Evolutionary conservation across 2,797 vertebrate species (phyloP).

Genomic region (Allenopithecus nigroviridis): DNA sequence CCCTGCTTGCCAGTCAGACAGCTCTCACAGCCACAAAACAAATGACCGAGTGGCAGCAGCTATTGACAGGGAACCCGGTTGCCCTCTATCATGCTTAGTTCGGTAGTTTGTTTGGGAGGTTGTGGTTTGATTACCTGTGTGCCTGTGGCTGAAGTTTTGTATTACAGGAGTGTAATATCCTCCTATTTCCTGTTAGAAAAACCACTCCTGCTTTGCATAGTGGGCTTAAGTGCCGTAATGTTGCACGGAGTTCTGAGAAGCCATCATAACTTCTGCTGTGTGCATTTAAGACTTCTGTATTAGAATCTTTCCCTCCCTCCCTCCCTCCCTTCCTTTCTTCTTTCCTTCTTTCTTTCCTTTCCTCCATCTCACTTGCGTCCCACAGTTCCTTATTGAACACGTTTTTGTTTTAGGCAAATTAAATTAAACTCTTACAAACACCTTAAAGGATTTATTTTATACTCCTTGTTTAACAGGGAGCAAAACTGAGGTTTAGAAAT

Average conservation of each 20-base stretch:
- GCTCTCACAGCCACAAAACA: background rate
- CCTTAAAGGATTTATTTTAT: background rate
- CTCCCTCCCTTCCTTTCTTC: rapidly evolving
- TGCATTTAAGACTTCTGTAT: background rate
- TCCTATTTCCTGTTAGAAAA: background rate
- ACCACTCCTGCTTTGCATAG: background rate
- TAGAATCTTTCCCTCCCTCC: rapidly evolving
- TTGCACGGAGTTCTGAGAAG: background rate
- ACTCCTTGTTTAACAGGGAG: background rate
- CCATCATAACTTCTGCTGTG: too few relatives aligned
- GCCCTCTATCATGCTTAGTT: background rate
- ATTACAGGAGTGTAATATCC: background rate
- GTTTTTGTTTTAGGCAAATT: background rate
- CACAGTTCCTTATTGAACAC: background rate
- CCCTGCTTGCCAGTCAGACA: background rate
- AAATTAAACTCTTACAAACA: background rate
- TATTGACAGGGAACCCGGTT: too few relatives aligned
- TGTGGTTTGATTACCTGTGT: background rate
- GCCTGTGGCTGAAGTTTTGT: background rate
- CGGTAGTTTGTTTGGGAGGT: background rate
- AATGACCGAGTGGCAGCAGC: background rate
- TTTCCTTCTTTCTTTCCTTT: too few relatives aligned
- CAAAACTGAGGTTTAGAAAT: background rate
- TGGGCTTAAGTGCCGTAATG: too few relatives aligned
- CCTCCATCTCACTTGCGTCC: background rate